phyloP scores from a whole-genome alignment of 2,113 vertebrate species.

The Scomber japonicus region DNA sequence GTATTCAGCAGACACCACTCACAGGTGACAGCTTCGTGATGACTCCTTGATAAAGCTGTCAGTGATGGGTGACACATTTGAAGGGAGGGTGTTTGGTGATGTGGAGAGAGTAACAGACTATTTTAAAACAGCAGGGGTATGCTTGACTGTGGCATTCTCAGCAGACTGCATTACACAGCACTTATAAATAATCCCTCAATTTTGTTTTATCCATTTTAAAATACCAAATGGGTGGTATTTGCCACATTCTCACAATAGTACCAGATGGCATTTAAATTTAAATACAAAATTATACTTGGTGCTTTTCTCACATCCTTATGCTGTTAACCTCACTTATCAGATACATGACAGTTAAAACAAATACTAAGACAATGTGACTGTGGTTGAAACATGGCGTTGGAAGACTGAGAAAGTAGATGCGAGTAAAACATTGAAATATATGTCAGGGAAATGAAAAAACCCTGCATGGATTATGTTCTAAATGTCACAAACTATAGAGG shows the following conservation, averaged over 20 bases:
- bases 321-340: neutral
- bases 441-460: too few species aligned
- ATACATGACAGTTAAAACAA: neutral
- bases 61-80: conserved; percentile 43
- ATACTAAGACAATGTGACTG: neutral
- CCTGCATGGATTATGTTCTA: too few species aligned
- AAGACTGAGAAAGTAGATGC: neutral
- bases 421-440: too few species aligned
- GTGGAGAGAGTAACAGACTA: conserved; percentile 7
- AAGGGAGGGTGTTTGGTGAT: conserved; percentile 11
- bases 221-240: neutral
- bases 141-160: conserved; percentile 4
- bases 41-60: conserved; percentile 61
- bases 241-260: neutral
- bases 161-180: neutral
- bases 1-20: conserved; percentile 33
- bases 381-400: neutral
- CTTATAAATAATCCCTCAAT: neutral
- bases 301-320: neutral
- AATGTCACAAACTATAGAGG: too few species aligned
- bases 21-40: conserved; percentile 54
- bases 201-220: neutral
- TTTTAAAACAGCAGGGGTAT: neutral
- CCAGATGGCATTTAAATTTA: neutral
- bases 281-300: neutral